Evolutionary conservation across 2,113 vertebrate genomes (phyloP), one percentile per base, ranked within the genome.

Genomic region (Heteronetta atricapilla): DNA sequence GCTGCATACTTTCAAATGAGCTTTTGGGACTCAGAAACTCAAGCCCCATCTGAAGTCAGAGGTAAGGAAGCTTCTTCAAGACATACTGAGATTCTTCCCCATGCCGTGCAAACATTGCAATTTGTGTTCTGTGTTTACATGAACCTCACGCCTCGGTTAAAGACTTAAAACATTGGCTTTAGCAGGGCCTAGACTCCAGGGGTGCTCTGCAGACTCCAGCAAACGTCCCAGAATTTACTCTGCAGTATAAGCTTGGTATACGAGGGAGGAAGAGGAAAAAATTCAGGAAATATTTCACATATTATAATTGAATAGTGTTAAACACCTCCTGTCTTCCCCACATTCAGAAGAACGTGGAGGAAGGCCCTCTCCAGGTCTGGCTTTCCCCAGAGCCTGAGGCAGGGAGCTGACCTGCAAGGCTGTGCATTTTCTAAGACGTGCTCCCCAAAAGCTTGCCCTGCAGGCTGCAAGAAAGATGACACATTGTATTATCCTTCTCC

Each of bases 231-330:
- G 46, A 40, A 86, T 20, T 63, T 40, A 67, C 9, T 3, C 10
- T 22, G 55, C 1, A 1, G 13, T 72, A 64, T 0, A 0, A 84
- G 28, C 14, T 58, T 79, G 8, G 8, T 34, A 15, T 29, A 69
- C 68, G 25, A 85, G 58, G 15, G 33, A 63, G 50, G 18, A 70
- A 40, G 34, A 53, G 34, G 4, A 38, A 28, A n/a, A 74, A 68
- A 34, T 4, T 4, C 3, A 4, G 36, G 48, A 59, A 84, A 52
- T 74, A 77, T 25, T 88, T 90, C 46, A 77, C 9, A 31, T 38
- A 42, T 14, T 69, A 26, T 64, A 81, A 81, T 52, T 62, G 55
- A 79, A 76, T 8, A 20, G 28, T 8, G 11, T 63, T 52, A 67
- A 88, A 89, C 31, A 70, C 4, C 46, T 82, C 44, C 36, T 42